These are phyloP conservation scores for Xerus rutilus DNA, from an alignment of 2,797 vertebrate species.

Conservation along the genomic window DNA sequence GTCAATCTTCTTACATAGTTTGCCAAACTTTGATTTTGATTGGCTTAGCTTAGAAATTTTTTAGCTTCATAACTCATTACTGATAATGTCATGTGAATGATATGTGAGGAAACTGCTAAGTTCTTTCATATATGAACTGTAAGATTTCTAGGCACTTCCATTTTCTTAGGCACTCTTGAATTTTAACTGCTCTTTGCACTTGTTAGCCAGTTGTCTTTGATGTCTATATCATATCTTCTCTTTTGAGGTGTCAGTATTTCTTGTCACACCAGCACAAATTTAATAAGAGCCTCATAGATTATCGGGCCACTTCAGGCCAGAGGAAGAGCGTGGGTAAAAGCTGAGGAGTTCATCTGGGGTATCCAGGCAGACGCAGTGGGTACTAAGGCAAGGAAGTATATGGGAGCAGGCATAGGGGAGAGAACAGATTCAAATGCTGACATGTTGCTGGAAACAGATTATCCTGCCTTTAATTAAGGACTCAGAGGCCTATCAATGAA, in stretches of 20 bases:
- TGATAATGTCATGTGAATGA: no score
- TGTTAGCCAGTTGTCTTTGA: not conserved
- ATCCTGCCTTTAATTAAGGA: not conserved
- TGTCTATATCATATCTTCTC: not conserved
- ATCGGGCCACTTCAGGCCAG: not conserved
- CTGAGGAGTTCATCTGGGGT: fast-evolving
- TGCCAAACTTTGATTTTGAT: not conserved
- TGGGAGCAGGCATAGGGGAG: no score
- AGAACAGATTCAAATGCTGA: not conserved
- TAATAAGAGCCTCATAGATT: not conserved
- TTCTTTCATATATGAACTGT: not conserved
- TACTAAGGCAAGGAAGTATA: not conserved
- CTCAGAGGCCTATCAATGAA: not conserved
- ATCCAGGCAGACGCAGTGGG: no score
- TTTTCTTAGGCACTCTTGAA: not conserved
- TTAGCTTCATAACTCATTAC: not conserved
- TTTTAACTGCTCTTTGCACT: not conserved
- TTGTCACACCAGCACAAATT: not conserved
- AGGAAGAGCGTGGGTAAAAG: not conserved
- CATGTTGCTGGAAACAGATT: not conserved
- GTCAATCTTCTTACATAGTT: not conserved
- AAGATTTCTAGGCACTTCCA: not conserved
- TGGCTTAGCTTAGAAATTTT: not conserved
- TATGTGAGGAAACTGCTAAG: not conserved
- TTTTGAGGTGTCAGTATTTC: not conserved